Evolutionary conservation across 2,888 invertebrate species (phyloP).

Genomic region (Oscheius sp.): DNA sequence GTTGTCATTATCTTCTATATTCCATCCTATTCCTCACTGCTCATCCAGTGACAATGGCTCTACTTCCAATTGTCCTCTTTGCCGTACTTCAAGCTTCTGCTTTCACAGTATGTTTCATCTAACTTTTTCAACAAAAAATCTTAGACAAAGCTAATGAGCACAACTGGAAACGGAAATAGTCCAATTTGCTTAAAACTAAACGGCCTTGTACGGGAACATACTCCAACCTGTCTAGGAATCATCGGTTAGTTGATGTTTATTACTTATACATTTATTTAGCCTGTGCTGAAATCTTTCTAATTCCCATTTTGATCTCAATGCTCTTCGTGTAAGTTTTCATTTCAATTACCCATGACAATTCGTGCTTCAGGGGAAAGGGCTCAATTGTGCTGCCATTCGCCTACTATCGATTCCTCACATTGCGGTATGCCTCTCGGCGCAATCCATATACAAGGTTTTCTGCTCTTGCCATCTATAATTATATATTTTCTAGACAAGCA

Average conservation of each 20-base stretch:
- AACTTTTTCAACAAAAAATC: neutral
- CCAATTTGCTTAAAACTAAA: constrained; percentile 38
- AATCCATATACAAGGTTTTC: constrained; percentile 91
- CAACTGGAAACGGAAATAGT: constrained; percentile 35
- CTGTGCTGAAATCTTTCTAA: constrained; percentile 82
- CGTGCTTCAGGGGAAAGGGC: constrained; percentile 85
- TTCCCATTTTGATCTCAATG: constrained; percentile 75
- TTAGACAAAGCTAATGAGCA: constrained; percentile 34
- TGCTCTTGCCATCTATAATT: neutral
- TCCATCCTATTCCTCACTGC: constrained; percentile 92
- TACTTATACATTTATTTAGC: constrained; percentile 75
- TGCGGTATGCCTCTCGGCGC: constrained; percentile 90
- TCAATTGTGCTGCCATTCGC: constrained; percentile 90
- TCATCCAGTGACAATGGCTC: constrained; percentile 85
- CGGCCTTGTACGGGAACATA: constrained; percentile 44
- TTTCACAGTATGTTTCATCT: constrained; percentile 80
- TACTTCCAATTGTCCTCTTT: constrained; percentile 89
- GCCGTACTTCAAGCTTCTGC: constrained; percentile 90
- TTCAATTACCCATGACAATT: no score
- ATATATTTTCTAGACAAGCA: constrained; percentile 74
- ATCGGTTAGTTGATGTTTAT: constrained; percentile 82
- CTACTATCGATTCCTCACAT: constrained; percentile 93
- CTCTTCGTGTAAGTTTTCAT: constrained; percentile 78
- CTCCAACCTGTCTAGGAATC: constrained; percentile 75
- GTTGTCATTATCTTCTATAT: constrained; percentile 94